Evolutionary conservation across 2,888 invertebrate genomes (phyloP), one percentile per base, ranked within the genome.

Genomic region (Heliconius charithonia): DNA sequence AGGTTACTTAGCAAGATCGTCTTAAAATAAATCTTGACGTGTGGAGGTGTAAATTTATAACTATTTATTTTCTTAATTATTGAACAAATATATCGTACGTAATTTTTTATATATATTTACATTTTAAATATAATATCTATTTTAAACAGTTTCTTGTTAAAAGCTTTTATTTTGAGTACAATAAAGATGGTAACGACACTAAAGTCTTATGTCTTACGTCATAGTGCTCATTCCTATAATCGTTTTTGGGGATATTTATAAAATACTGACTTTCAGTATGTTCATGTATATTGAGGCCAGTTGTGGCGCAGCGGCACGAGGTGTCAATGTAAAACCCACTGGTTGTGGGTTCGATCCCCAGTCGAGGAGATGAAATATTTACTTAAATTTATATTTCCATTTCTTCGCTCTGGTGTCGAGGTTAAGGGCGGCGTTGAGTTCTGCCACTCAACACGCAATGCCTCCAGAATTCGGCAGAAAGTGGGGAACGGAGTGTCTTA

Each of bases 1-100:
- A n/a, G 67, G 12, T 29, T 67, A 41, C 67, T 67, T 41, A 67
- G 67, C 67, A 67, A 67, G 22, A 67, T 3, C n/a, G n/a, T 67
- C n/a, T 67, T 67, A 67, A 67, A 67, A 32, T 25, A 41, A 13
- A 4, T n/a, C 25, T 41, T 41, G 25, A 41, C 67, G 32, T 41
- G 1, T 16, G 63, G 13, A 41, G 12, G 67, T 67, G 41, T 41
- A 13, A 67, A 67, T 67, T 37, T 66, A 32, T 12, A n/a, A 32
- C 22, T 19, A 32, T 66, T 32, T 67, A 67, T 37, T 67, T 66
- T 32, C 32, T 27, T 67, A 67, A 37, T 37, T 12, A 10, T 32
- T 32, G 7, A 66, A 29, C 66, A 66, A 66, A 32, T 9, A 62
- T 2, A 62, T 16, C 6, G 25, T 13, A 25, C 67, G 25, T 67